These are phyloP conservation scores for Bombus superbus DNA, from an alignment of 1,140 invertebrate genomes.

Conservation along the genomic window DNA sequence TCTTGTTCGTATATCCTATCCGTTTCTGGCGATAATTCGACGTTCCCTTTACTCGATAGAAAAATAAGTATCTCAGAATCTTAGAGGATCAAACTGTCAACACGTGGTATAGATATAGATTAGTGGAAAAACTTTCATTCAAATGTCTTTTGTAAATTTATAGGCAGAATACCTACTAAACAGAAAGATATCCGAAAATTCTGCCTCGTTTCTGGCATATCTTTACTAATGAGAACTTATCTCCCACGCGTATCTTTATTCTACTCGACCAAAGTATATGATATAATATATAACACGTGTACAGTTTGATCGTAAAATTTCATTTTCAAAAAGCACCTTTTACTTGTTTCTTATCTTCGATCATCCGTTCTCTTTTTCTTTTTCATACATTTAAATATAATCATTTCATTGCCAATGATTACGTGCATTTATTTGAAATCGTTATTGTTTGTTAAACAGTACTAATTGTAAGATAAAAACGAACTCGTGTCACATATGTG, in stretches of 20 bases:
- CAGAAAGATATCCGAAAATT: background rate
- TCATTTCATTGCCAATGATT: conserved; percentile 8
- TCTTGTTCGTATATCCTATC: conserved; percentile 6
- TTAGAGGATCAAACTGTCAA: conserved; percentile 4
- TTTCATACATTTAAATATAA: conserved; percentile 5
- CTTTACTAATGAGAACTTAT: background rate
- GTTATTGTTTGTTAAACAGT: background rate
- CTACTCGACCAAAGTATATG: background rate
- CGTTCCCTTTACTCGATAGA: background rate
- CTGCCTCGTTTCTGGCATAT: background rate
- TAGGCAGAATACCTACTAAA: too few relatives aligned
- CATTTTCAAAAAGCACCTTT: background rate
- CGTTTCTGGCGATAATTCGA: conserved; percentile 11
- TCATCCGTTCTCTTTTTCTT: background rate
- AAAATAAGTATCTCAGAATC: background rate
- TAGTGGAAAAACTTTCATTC: background rate
- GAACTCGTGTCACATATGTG: background rate
- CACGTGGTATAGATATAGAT: background rate
- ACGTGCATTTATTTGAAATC: conserved; percentile 43
- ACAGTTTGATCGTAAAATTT: background rate
- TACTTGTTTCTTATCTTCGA: background rate
- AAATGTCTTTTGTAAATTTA: background rate
- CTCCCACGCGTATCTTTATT: background rate
- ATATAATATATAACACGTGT: too few relatives aligned
- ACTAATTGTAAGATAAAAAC: background rate